Evolutionary conservation across 1,140 invertebrate genomes (phyloP).

Genomic region (Calliopsis andreniformis): DNA sequence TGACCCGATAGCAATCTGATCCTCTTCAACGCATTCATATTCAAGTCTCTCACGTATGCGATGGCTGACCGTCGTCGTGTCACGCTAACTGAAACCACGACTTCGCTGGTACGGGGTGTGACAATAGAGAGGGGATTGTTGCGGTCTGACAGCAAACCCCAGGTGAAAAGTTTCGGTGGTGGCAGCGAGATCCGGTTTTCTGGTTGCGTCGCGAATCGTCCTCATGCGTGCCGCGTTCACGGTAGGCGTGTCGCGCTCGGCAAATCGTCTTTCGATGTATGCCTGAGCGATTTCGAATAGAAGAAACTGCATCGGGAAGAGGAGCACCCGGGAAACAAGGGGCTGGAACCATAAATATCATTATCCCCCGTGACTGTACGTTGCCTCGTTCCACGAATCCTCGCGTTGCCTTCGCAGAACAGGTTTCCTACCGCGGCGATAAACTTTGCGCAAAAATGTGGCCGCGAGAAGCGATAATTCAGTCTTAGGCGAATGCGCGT

Average conservation of each 20-base stretch:
- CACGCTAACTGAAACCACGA: constrained; percentile 13
- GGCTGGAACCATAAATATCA: constrained; percentile 39
- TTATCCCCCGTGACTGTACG: constrained; percentile 4
- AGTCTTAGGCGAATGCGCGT: background rate
- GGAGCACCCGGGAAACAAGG: constrained; percentile 50
- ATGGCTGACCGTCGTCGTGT: constrained; percentile 28
- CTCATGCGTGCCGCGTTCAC: constrained; percentile 29
- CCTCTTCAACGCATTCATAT: background rate
- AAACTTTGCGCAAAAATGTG: background rate
- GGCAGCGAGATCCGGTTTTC: constrained; percentile 60
- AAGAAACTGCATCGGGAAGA: constrained; percentile 25
- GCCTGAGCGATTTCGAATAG: constrained; percentile 72
- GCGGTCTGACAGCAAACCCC: constrained; percentile 71
- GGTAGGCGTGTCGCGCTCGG: constrained; percentile 64
- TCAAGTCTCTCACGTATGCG: background rate
- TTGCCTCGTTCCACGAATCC: background rate
- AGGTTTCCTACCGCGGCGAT: background rate
- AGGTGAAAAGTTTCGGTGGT: constrained; percentile 36
- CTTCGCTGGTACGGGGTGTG: constrained; percentile 16
- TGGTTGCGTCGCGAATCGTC: constrained; percentile 39
- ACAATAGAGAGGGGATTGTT: constrained; percentile 61
- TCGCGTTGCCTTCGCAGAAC: constrained; percentile 17
- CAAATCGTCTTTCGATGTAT: constrained; percentile 73
- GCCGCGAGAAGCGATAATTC: background rate
- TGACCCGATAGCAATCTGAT: no score